These are phyloP conservation scores for Smittia aterrima DNA, from an alignment of 2,888 invertebrate species.

Conservation along the genomic window DNA sequence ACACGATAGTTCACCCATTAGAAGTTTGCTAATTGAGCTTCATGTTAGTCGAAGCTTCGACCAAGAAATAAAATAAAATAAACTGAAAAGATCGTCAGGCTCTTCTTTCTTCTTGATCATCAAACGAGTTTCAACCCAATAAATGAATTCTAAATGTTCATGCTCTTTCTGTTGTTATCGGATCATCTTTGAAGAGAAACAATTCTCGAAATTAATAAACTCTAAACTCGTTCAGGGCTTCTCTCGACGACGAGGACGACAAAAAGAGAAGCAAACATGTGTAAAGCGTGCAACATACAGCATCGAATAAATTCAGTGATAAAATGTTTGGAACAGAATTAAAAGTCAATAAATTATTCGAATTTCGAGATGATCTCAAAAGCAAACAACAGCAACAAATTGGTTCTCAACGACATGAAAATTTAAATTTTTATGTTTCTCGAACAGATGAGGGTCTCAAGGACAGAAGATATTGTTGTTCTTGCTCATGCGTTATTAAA, in stretches of 20 bases:
- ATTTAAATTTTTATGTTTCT: no score
- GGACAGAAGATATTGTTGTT: no score
- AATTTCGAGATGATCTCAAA: neutral
- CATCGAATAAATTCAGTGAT: constrained; percentile 8
- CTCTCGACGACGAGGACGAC: neutral
- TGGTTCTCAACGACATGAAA: neutral
- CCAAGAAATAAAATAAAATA: no score
- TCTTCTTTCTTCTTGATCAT: no score
- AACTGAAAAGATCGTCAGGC: no score
- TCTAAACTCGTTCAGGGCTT: neutral
- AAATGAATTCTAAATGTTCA: neutral
- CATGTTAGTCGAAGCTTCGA: no score
- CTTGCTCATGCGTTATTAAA: neutral
- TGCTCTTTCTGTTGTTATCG: neutral
- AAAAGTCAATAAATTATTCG: constrained; percentile 6
- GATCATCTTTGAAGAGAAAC: neutral
- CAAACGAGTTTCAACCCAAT: no score
- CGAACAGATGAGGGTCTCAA: no score
- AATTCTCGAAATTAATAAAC: neutral
- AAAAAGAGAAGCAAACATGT: neutral
- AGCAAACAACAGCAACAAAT: constrained; percentile 3
- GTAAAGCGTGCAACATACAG: constrained; percentile 3
- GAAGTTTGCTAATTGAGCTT: no score
- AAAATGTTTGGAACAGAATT: constrained; percentile 8
- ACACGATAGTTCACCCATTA: no score